Conservation (phyloP, 2,113 vertebrate genomes). For the Anser brachyrhynchus region DNA sequence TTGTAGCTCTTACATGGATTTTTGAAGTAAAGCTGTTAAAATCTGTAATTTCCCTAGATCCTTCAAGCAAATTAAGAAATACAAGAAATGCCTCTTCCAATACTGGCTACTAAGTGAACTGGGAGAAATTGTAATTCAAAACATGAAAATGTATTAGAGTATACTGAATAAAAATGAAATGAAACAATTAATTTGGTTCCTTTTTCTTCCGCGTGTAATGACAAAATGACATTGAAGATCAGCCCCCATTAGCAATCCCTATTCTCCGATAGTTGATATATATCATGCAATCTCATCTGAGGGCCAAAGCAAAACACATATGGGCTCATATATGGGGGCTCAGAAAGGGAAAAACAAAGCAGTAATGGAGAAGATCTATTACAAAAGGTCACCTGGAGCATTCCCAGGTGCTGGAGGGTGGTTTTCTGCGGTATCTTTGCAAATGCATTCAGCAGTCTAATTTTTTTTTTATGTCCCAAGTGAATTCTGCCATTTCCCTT, state of each 20-base stretch:
- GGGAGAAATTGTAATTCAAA: slow-evolving; percentile 59
- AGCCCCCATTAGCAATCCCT: background rate
- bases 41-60: slow-evolving; percentile 60
- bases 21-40: slow-evolving; percentile 65
- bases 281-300: slow-evolving; percentile 33
- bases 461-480: background rate
- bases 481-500: slow-evolving; percentile 5
- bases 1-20: slow-evolving; percentile 42
- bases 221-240: slow-evolving; percentile 26
- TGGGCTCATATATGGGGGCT: background rate
- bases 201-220: slow-evolving; percentile 11
- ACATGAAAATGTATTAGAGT: slow-evolving; percentile 51
- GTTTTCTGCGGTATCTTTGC: slow-evolving; percentile 8
- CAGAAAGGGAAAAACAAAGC: background rate
- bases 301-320: slow-evolving; percentile 6
- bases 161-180: slow-evolving; percentile 51
- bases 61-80: slow-evolving; percentile 55
- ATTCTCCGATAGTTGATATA: background rate
- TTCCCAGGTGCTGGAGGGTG: background rate
- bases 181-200: slow-evolving; percentile 54
- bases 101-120: background rate
- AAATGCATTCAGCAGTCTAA: background rate
- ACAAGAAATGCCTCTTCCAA: slow-evolving; percentile 40
- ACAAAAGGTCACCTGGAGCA: slow-evolving; percentile 13
- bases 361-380: slow-evolving; percentile 13